Evolutionary conservation across 2,113 vertebrate species (phyloP), one percentile per base, ranked within the genome.

Genomic region (Zingel zingel): DNA sequence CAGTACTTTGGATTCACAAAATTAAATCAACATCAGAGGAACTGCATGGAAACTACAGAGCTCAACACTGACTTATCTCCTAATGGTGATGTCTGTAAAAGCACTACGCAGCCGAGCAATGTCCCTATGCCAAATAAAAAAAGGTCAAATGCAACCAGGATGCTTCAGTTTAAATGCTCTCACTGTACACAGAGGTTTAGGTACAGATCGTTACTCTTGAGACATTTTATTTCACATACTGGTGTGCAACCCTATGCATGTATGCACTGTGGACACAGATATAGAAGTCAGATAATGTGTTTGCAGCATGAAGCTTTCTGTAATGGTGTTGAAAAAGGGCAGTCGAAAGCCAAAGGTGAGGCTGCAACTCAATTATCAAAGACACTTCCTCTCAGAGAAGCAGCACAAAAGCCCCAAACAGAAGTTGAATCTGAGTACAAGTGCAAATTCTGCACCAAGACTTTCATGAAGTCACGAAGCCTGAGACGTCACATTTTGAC

Each of bases 361-460:
- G 47, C 43, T 50, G 67, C 39, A 84, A 73, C 36, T 63, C 25
- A 68, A 33, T 59, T 67, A 15, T 23, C 5, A 30, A 72, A 62
- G 25, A 50, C 23, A 9, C 45, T 82, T 16, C 50, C 21, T 79
- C 2, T 70, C 3, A 79, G 56, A 73, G 77, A 85, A 9, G 12
- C 54, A 36, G n/a, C 62, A 25, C 50, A 65, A 54, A 74, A 54
- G 19, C 14, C 48, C n/a, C 15, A 48, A 50, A 57, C 43, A 63
- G 84, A 88, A 45, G 77, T 50, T 53, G 79, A 87, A 14, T 19
- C 33, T 6, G 69, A 92, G 11, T 93, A 89, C 27, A 94, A 95
- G 64, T 96, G 95, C 71, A 96, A 91, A 79, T 95, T 96, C 84
- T 96, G 95, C 79, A 94, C 93, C 0, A 95, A 95, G 78, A 91